Conservation (phyloP, 1,140 invertebrate genomes). For the Wiebesia pumilae region DNA sequence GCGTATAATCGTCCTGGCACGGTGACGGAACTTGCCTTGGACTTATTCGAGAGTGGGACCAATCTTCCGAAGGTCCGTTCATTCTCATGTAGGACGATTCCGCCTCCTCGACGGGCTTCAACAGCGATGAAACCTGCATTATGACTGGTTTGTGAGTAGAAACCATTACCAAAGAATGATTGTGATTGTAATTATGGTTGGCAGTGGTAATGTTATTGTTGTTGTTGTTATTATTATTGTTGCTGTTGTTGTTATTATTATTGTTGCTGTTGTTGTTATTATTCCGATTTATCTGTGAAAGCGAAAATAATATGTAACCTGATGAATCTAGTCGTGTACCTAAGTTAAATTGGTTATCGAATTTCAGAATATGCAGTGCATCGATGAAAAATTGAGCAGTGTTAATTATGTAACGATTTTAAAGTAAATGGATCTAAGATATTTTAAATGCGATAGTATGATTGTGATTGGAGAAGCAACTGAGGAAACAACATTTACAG, state of each 20-base stretch:
- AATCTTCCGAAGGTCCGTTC: slow-evolving; percentile 66
- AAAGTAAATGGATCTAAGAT: background rate
- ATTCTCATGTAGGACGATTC: slow-evolving; percentile 69
- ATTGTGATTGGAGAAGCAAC: background rate
- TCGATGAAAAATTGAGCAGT: too few species aligned
- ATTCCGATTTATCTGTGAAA: slow-evolving; percentile 71
- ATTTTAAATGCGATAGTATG: background rate
- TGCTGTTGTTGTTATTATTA: too few species aligned
- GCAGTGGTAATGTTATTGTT: slow-evolving; percentile 70
- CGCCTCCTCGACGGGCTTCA: slow-evolving; percentile 72
- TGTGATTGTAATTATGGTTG: slow-evolving; percentile 72
- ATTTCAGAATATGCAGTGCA: background rate
- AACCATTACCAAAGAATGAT: slow-evolving; percentile 63
- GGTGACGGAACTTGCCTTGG: slow-evolving; percentile 70
- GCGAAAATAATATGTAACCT: slow-evolving; percentile 24
- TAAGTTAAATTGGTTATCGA: too few species aligned
- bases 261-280: slow-evolving; percentile 63
- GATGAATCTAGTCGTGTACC: background rate
- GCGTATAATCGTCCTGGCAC: slow-evolving; percentile 70
- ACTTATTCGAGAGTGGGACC: slow-evolving; percentile 64
- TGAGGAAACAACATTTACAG: background rate
- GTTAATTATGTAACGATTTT: background rate
- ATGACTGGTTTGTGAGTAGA: slow-evolving; percentile 69
- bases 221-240: slow-evolving; percentile 62
- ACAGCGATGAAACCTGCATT: slow-evolving; percentile 34